Percentiles rank a stretch among this genome's conserved stretches.
These are phyloP conservation scores for Escarpia spicata DNA, from an alignment of 2,888 invertebrate species.

Conservation along the genomic window DNA sequence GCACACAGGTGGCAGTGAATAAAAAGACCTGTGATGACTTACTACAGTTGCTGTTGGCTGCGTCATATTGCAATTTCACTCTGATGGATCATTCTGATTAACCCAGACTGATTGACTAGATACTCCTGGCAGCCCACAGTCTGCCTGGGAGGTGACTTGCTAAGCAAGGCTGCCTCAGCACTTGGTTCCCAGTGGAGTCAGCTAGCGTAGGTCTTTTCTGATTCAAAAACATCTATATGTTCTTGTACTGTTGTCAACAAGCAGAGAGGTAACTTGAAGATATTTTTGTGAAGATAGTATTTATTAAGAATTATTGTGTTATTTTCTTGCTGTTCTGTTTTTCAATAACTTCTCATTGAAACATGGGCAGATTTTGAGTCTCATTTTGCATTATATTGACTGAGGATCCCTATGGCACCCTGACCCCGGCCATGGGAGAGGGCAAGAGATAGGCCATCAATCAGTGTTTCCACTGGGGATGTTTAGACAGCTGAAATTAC, in stretches of 20 bases:
- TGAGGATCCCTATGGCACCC: too few relatives aligned
- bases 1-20: background rate
- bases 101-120: background rate
- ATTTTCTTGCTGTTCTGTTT: too few relatives aligned
- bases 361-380: too few relatives aligned
- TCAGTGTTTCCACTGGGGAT: too few relatives aligned
- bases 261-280: background rate
- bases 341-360: too few relatives aligned
- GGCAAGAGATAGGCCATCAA: too few relatives aligned
- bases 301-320: too few relatives aligned
- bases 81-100: conserved; percentile 1
- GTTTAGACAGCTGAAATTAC: too few relatives aligned
- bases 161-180: background rate
- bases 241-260: background rate
- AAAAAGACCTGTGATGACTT: background rate
- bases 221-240: background rate
- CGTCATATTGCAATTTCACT: background rate
- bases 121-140: background rate
- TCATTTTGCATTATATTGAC: too few relatives aligned
- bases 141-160: background rate
- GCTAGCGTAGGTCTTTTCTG: background rate
- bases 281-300: too few relatives aligned
- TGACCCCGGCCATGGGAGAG: too few relatives aligned
- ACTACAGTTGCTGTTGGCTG: background rate
- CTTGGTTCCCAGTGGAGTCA: background rate